Evolutionary conservation across 35 echinoderm and acorn worm species (phyloP).

Genomic region (Heliocidaris erythrogramma): DNA sequence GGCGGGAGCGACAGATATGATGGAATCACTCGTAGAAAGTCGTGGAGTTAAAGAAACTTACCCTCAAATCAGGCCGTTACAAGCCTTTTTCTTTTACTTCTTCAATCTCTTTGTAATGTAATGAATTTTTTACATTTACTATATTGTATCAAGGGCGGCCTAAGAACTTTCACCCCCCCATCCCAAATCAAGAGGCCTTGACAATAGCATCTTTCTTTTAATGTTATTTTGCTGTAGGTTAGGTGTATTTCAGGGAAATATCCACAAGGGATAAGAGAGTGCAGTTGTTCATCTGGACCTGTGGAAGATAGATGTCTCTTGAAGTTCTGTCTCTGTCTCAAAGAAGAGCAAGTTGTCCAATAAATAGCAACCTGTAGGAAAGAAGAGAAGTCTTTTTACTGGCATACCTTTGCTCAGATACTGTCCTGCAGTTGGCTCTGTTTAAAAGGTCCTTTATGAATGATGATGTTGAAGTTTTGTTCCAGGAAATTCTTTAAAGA

Average conservation of each 20-base stretch:
- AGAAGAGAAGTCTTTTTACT: not conserved
- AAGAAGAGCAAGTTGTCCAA: not conserved
- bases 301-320: not conserved
- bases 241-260: not conserved
- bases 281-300: not conserved
- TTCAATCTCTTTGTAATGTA: not conserved
- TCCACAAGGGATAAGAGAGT: not conserved
- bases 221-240: not conserved
- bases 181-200: not conserved
- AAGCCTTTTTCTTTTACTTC: not conserved
- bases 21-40: not conserved
- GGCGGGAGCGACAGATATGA: not conserved
- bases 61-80: not conserved
- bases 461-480: not conserved
- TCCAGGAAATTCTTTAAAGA: not conserved
- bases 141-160: not conserved
- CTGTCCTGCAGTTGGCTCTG: no score
- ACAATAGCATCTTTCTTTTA: not conserved
- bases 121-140: not conserved
- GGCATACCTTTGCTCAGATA: not conserved
- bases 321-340: not conserved
- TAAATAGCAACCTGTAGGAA: not conserved
- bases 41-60: not conserved
- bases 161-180: not conserved
- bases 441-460: no score